Base-by-base conservation (phyloP, 2,797 vertebrate species). In the Valencia hispanica region DNA sequence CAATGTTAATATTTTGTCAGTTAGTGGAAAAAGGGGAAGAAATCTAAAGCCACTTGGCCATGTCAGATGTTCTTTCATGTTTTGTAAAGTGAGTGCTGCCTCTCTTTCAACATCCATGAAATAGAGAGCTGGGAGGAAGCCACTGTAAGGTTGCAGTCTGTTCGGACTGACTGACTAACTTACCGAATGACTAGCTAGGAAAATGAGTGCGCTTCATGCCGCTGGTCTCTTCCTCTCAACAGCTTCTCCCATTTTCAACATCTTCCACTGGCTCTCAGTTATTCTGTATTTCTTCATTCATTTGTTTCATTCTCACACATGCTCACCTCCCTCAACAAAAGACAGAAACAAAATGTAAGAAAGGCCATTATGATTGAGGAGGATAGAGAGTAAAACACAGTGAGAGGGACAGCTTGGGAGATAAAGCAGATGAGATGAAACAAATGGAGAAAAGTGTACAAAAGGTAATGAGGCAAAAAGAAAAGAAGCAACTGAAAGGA, bases 31-130 rank as follows among this genome's bases (percentile, higher is more conserved):
- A 73, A 87, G 80, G 68, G 69, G 73, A 86, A 77, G 59, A 34
- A 84, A 86, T 88, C 92, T 80, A 17, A 82, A 66, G 88, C 88
- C 91, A 91, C 79, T 71, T 70, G 36, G 65, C 82, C 80, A 87
- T 86, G 89, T 80, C 83, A 94, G 93, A 88, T 92, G 88, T 90
- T 85, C 88, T 93, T 94, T 93, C 87, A 92, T 92, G 91, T 94
- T 93, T 79, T 80, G 85, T 83, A 86, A 91, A 90, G 86, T 75
- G 89, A 90, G 72, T 77, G 75, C 82, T 78, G 83, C 78, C 86
- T 81, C 88, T 87, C 61, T 71, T 43, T 88, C 84, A 71, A 84
- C 84, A 87, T 84, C 85, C 87, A 81, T 90, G 88, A 89, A 91
- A 91, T 83, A 75, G 77, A 72, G 74, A 93, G 73, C 92, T 77